Evolutionary conservation across 2,113 vertebrate genomes (phyloP), one percentile per base, ranked within the genome.

Genomic region (Oplegnathus fasciatus): DNA sequence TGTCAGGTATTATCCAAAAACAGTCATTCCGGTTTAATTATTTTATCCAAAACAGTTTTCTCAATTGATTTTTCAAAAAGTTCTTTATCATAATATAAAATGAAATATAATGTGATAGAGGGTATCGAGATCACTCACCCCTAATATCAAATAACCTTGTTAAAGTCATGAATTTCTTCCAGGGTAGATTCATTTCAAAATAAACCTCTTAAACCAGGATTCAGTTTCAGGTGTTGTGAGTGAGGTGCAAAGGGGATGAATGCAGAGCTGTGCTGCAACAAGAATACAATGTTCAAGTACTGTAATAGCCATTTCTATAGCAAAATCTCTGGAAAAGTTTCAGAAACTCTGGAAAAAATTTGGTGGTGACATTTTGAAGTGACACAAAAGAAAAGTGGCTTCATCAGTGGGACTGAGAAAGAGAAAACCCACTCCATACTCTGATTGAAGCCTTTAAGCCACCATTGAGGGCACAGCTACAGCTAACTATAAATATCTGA

Each of bases 221-320:
- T 71, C 5, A 54, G 9, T 57, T 68, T 58, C 2, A 50, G 15
- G n/a, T n/a, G 62, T 50, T 54, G 9, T 26, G 37, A 50, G 13
- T 65, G 65, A 69, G 24, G 32, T 64, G 46, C 61, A 71, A 69
- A 44, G 32, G 22, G 24, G n/a, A 69, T 72, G 26, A 73, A 70
- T 58, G 71, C 28, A 72, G 55, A 60, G 61, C 26, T 60, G 15
- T 61, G 20, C 64, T 65, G 34, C n/a, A 70, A 75, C 26, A 85
- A 78, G 54, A 83, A 79, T 32, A 73, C 37, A n/a, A 52, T 64
- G 73, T 60, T 70, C 67, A 77, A 55, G 50, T 26, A 58, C 13
- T 61, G 17, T 37, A 66, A 81, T 73, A 55, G 40, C 26, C 11
- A 34, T 52, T 86, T 76, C 18, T 66, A 46, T 30, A 2, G 18